phyloP scores from a whole-genome alignment of 2,113 vertebrate genomes.

The Sceloporus tristichus region DNA sequence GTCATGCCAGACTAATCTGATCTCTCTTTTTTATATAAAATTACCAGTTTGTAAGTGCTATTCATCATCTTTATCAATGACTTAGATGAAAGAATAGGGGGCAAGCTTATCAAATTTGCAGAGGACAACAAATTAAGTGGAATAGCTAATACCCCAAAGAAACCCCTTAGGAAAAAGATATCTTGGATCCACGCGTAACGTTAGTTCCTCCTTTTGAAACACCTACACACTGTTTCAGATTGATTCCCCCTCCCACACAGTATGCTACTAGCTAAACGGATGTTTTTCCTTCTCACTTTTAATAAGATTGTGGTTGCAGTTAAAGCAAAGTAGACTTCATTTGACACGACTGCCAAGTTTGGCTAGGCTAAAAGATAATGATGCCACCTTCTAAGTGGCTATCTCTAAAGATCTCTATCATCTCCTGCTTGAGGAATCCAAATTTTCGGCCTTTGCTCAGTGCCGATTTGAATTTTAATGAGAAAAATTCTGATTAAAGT shows the following conservation, averaged over 20 bases:
- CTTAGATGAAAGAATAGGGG: no score
- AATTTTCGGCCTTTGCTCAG: background rate
- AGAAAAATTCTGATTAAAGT: background rate
- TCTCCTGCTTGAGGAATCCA: background rate
- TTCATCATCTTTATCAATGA: no score
- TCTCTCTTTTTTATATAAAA: no score
- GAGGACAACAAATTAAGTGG: no score
- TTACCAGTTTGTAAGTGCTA: no score
- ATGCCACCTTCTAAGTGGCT: background rate
- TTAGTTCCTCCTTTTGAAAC: background rate
- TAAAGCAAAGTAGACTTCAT: background rate
- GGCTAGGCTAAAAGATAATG: background rate
- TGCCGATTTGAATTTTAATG: constrained; percentile 12
- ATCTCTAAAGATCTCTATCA: background rate
- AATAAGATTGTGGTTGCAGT: background rate
- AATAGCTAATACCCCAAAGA: background rate
- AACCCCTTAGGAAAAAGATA: background rate
- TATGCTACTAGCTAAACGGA: background rate
- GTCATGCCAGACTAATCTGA: no score
- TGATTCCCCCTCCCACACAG: background rate
- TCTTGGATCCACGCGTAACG: background rate
- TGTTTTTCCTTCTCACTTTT: background rate
- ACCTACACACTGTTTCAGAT: background rate
- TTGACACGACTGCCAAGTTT: background rate
- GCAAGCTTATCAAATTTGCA: no score